Evolutionary conservation across 2,797 vertebrate species (phyloP), one percentile per base, ranked within the genome.

Genomic region (Neostethus bicornis): DNA sequence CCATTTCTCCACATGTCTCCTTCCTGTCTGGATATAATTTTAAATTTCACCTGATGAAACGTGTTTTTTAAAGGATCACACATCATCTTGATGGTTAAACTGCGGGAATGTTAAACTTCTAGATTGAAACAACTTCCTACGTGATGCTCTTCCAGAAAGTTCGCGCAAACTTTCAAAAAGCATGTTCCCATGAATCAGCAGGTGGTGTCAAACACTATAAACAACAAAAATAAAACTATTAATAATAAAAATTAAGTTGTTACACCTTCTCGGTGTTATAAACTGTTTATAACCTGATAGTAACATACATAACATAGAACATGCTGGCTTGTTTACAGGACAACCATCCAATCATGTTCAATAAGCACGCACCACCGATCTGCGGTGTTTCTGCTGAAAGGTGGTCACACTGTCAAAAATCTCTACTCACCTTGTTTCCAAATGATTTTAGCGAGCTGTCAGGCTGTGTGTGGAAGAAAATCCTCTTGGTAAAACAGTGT

Each of bases 81-180:
- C 12, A 24, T 12, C 1, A 0, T 0, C 28, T 46, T 6, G 4
- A 12, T 39, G 0, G 1, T n/a, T n/a, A n/a, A n/a, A n/a, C 11
- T 1, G 2, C 13, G 21, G 0, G 14, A 6, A 2, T 23, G 31
- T 42, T 7, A 43, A 23, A 23, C 14, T n/a, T n/a, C n/a, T 14
- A 7, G 26, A 31, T 51, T 4, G 14, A 16, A 45, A 23, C 2
- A 8, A 14, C 28, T 26, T 13, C 1, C 9, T 5, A 10, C 3
- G 43, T 38, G 41, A 44, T 43, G 52, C 47, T 42, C 23, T 10
- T 11, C 4, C 14, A 37, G 9, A 29, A 70, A 81, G 59, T 70
- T 71, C 46, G 51, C 54, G 51, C 63, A 74, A 69, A 84, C 5
- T 79, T 83, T 67, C 23, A 47, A 70, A 87, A 79, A 52, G 67